Base-by-base conservation (phyloP, 2,113 vertebrate species). In the Lepisosteus osseus region DNA sequence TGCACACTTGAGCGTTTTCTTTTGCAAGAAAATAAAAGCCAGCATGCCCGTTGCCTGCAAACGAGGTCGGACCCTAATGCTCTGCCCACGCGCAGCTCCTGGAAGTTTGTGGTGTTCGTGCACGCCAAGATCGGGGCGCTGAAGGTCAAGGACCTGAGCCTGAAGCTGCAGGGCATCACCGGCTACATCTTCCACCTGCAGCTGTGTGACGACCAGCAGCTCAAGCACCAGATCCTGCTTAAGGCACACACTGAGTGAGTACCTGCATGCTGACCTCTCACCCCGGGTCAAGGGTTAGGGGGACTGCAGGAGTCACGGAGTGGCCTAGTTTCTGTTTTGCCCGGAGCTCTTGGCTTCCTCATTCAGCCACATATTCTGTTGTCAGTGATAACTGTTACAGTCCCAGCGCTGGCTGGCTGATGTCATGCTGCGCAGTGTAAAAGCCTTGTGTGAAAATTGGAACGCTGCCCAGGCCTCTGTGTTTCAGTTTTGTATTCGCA, bases 131-230 rank as follows among this genome's bases (percentile, higher is more conserved):
- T 94, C 17, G 86, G 88, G 0, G 92, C 94, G 82, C 85, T 96
- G 69, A 94, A 94, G 82, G 94, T 95, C 75, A 94, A 92, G 83
- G 94, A 95, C 81, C 82, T 96, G 79, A 95, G 93, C 80, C 89
- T 90, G 86, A 95, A 94, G 85, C 88, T 94, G 7, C 93, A 94
- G 74, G 93, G 93, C 68, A 87, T 95, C 82, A 92, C 94, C 0
- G 95, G 94, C 41, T 94, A 94, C 44, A 93, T 96, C 78, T 96
- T 95, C 87, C 92, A 95, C 68, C 86, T 96, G 15, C 94, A 95
- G 85, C 88, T 96, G 68, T 93, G 93, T 71, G 93, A 91, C 0
- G 89, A 88, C 41, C 91, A 90, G 61, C 94, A 91, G 55, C 86
- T 89, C 29, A 95, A 94, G 77, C 92, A 95, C 78, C 94, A 95